Percentiles rank a stretch among this genome's conserved stretches.
phyloP scores from a whole-genome alignment of 2,797 vertebrate genomes.

The Sandelia bainsii region DNA sequence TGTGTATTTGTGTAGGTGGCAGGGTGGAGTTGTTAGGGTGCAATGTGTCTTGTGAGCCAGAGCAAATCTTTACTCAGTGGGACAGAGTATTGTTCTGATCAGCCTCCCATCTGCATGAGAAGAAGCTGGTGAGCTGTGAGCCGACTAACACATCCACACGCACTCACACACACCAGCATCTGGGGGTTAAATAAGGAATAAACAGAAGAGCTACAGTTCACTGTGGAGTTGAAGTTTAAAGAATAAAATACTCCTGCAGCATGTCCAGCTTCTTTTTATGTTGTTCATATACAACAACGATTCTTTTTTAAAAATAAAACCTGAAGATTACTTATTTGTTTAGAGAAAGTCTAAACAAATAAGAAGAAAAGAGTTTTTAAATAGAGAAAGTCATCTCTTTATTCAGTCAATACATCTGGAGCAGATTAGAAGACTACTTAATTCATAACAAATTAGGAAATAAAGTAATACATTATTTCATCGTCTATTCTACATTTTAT shows the following conservation, averaged over 20 bases:
- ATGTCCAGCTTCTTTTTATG: slow-evolving; percentile 12
- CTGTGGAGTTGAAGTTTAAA: slow-evolving; percentile 17
- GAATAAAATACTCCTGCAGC: slow-evolving; percentile 10
- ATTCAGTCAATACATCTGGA: background rate
- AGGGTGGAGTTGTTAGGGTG: background rate
- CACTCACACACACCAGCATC: slow-evolving; percentile 21
- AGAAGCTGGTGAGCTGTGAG: slow-evolving; percentile 44
- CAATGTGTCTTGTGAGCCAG: background rate
- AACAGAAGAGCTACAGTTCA: slow-evolving; percentile 48
- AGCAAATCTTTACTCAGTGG: slow-evolving; percentile 43
- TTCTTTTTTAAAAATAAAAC: no score
- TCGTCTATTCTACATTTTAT: slow-evolving; percentile 1
- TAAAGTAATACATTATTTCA: slow-evolving; percentile 7
- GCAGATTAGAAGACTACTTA: background rate
- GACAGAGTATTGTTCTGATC: slow-evolving; percentile 38
- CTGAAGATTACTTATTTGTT: no score
- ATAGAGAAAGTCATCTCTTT: background rate
- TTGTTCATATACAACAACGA: slow-evolving; percentile 10
- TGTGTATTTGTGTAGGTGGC: slow-evolving; percentile 6
- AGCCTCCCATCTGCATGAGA: slow-evolving; percentile 47
- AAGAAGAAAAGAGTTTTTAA: no score
- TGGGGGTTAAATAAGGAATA: slow-evolving; percentile 31
- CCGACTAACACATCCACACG: slow-evolving; percentile 24
- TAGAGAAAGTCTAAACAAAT: no score
- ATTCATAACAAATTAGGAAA: slow-evolving; percentile 1